Evolutionary conservation across 2,888 invertebrate species (phyloP).

Genomic region (Drosophila mulleri): DNA sequence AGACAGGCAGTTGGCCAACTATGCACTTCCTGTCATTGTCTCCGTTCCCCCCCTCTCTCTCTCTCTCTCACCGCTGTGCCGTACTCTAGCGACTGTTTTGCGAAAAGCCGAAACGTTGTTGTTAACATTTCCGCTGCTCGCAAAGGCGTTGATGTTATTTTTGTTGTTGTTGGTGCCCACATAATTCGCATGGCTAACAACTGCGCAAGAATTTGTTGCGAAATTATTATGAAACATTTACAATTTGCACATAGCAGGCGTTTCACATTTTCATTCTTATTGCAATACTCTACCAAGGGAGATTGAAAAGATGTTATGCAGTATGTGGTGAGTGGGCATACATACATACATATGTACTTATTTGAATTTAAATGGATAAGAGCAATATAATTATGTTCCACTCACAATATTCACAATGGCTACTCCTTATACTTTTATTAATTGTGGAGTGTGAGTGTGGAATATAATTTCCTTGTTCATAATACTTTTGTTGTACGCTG

Average conservation of each 20-base stretch:
- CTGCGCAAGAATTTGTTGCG: constrained; percentile 53
- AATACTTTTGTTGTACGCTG: background rate
- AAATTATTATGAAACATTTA: constrained; percentile 66
- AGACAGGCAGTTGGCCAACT: constrained; percentile 41
- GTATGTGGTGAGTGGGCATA: background rate
- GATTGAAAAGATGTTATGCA: background rate
- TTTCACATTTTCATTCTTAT: constrained; percentile 33
- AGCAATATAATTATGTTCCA: background rate
- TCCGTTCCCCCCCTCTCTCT: background rate
- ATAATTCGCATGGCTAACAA: constrained; percentile 66
- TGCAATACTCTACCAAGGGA: constrained; percentile 2
- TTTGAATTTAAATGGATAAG: background rate
- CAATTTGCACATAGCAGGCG: constrained; percentile 60
- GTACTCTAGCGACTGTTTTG: constrained; percentile 18
- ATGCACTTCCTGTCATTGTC: constrained; percentile 56
- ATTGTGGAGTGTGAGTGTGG: background rate
- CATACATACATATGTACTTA: no score
- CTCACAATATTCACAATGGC: background rate
- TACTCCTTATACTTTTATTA: background rate
- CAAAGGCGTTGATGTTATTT: constrained; percentile 34
- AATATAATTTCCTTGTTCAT: background rate
- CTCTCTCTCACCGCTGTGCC: background rate
- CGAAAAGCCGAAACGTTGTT: constrained; percentile 41
- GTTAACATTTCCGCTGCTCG: constrained; percentile 59
- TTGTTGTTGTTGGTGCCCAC: constrained; percentile 30